These are phyloP conservation scores for Rhinopomastus cyanomelas DNA, from an alignment of 2,113 vertebrate species.

Conservation along the genomic window DNA sequence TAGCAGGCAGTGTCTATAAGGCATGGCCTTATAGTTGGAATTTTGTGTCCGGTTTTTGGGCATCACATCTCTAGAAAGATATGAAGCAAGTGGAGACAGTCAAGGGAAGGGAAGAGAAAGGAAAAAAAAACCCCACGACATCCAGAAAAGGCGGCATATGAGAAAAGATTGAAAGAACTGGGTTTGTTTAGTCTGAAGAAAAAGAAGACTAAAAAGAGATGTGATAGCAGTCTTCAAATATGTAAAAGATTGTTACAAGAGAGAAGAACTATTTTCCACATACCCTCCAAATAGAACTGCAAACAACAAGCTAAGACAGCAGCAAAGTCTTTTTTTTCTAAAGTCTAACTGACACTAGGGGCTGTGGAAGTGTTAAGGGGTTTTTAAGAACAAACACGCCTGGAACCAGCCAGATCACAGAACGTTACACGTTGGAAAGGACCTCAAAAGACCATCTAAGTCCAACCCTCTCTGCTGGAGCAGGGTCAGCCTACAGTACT, in stretches of 20 bases:
- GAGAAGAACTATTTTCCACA: constrained; percentile 30
- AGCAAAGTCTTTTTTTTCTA: neutral
- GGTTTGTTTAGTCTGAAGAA: constrained; percentile 66
- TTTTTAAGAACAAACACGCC: constrained; percentile 19
- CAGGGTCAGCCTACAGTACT: too few species aligned
- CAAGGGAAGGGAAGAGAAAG: neutral
- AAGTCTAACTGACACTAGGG: neutral
- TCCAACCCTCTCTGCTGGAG: too few species aligned
- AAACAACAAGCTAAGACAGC: constrained; percentile 8
- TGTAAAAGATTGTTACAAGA: constrained; percentile 32
- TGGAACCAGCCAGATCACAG: neutral
- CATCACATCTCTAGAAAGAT: constrained; percentile 23
- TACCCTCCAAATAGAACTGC: neutral
- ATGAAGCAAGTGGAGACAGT: constrained; percentile 6
- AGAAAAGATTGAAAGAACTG: constrained; percentile 50
- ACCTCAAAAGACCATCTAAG: too few species aligned
- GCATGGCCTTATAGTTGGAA: neutral
- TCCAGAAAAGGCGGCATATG: constrained; percentile 39
- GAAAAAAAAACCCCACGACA: neutral
- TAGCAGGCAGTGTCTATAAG: neutral
- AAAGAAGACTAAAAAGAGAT: constrained; percentile 27
- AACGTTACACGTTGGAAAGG: too few species aligned
- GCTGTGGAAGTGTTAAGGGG: neutral
- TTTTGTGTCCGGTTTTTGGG: neutral
- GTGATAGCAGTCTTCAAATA: constrained; percentile 53